These are phyloP conservation scores for Chelmon rostratus DNA, from an alignment of 2,797 vertebrate species.

Conservation along the genomic window DNA sequence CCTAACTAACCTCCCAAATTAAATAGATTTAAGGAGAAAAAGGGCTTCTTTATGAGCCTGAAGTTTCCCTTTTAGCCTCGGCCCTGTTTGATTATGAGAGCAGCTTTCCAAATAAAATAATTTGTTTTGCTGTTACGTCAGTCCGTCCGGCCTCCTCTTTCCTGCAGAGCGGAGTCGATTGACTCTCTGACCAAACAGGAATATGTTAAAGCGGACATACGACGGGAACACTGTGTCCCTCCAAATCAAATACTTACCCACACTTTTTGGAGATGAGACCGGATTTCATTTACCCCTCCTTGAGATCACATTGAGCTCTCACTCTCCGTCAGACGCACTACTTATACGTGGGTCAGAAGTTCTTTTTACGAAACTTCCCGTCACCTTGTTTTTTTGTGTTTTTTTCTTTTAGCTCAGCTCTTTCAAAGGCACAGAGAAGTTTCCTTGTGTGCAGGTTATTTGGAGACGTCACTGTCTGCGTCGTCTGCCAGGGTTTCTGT, in stretches of 20 bases:
- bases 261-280: slow-evolving; percentile 48
- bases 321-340: slow-evolving; percentile 8
- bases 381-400: slow-evolving; percentile 22
- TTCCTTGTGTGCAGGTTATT: slow-evolving; percentile 66
- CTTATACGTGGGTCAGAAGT: slow-evolving; percentile 30
- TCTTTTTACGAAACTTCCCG: slow-evolving; percentile 43
- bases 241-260: slow-evolving; percentile 76
- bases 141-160: slow-evolving; percentile 34
- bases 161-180: slow-evolving; percentile 23
- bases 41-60: slow-evolving; percentile 75
- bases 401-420: slow-evolving; percentile 16
- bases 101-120: slow-evolving; percentile 85
- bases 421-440: slow-evolving; percentile 56
- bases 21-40: slow-evolving; percentile 72
- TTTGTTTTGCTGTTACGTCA: slow-evolving; percentile 82
- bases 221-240: slow-evolving; percentile 59
- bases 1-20: slow-evolving; percentile 77
- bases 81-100: slow-evolving; percentile 79
- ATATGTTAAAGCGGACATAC: slow-evolving; percentile 39
- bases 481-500: slow-evolving; percentile 60
- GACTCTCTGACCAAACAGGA: slow-evolving; percentile 52
- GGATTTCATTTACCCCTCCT: slow-evolving; percentile 36
- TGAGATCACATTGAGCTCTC: slow-evolving; percentile 13
- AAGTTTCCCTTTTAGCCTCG: slow-evolving; percentile 73
- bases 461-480: slow-evolving; percentile 53